Base-by-base conservation (phyloP, 1,140 invertebrate species). In the Cataglyphis hispanica region DNA sequence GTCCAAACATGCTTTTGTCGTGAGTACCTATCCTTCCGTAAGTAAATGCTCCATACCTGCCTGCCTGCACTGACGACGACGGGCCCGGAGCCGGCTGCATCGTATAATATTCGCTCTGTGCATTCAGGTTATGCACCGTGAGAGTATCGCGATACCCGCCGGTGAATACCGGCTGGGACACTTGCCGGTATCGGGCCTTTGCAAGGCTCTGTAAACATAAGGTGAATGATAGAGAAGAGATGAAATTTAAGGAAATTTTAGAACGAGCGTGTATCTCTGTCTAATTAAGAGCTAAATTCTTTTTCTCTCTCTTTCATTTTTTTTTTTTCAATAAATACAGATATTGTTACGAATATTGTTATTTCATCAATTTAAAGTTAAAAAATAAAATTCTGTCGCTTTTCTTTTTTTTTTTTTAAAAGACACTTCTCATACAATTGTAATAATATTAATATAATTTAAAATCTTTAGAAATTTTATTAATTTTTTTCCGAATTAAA, bases 1-100 rank as follows among this genome's bases (percentile, higher is more conserved):
- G 91, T 92, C 93, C 92, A 94, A 93, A 93, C 91, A 93, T 72
- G 87, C 91, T 92, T 93, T 93, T 92, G 90, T 94, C 87, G 67
- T 50, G 70, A 81, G 85, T 86, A 83, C 85, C 89, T 88, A 91
- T 92, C 89, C 91, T 91, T 91, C 91, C 80, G 90, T 87, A 81
- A 86, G 87, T 87, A 92, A 92, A 92, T 90, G 91, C 88, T 80
- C 88, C 61, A 69, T 92, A 93, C 92, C 92, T 92, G 92, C 84
- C 46, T 50, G 61, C 84, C 46, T 50, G 61, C 75, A 66, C 60
- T 13, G 34, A 16, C 85, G 67, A 64, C 76, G 84, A 64, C 37
- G 46, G 31, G 40, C 75, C 56, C 78, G 69, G 31, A 67, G 87
- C 87, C 87, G 89, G 89, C 77, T 89, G 88, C 88, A 70, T 61